These are phyloP conservation scores for Diacarnus erythraeanus DNA, from an alignment of 37 sponge, comb jelly and placozoan species.

Conservation along the genomic window DNA sequence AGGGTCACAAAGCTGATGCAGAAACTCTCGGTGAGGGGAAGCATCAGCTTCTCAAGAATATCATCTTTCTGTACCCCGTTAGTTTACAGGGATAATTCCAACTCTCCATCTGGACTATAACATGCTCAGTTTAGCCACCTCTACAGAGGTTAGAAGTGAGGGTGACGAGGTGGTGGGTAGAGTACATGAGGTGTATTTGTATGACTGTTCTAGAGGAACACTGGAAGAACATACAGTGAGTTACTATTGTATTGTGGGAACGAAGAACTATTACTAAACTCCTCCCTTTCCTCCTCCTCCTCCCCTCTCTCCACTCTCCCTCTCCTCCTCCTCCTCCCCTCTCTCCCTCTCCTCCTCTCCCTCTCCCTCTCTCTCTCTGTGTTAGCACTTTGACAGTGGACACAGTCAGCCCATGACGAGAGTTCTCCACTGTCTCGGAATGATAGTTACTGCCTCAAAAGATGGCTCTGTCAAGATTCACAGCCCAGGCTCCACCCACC, in stretches of 20 bases:
- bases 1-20: slow-evolving; percentile 26
- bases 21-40: slow-evolving; percentile 14
- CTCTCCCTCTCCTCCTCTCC: too few relatives aligned
- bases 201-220: slow-evolving; percentile 10
- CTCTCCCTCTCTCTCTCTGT: too few relatives aligned
- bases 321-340: too few relatives aligned
- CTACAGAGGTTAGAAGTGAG: not conserved
- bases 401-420: slow-evolving; percentile 40
- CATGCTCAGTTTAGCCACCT: slow-evolving; percentile 6
- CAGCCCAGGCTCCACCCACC: not conserved
- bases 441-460: slow-evolving; percentile 52
- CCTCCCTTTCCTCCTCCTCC: too few relatives aligned
- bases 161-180: not conserved
- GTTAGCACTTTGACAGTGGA: slow-evolving; percentile 25
- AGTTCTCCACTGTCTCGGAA: slow-evolving; percentile 57
- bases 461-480: slow-evolving; percentile 47
- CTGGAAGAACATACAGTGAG: slow-evolving; percentile 6
- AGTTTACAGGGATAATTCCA: slow-evolving; percentile 5
- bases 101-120: slow-evolving; percentile 18
- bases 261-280: too few relatives aligned
- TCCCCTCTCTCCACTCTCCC: too few relatives aligned
- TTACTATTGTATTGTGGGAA: too few relatives aligned
- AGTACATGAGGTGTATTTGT: slow-evolving; percentile 14
- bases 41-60: not conserved
- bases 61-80: not conserved